Conservation (phyloP, 2,888 invertebrate species). For the Cantharis flavilabris region DNA sequence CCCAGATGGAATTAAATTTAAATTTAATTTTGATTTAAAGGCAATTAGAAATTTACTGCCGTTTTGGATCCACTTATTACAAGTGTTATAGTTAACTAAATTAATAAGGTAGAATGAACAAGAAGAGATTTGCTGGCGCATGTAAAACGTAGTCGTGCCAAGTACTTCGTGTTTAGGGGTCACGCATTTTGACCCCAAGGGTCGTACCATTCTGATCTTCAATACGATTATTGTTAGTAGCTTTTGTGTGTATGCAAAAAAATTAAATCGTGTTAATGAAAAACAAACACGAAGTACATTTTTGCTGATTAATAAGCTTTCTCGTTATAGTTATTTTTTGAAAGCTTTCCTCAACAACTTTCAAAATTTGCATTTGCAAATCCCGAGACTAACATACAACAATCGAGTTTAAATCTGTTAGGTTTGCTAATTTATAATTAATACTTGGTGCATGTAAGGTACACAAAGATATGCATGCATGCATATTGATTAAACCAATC, state of each 20-base stretch:
- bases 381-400: neutral
- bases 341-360: neutral
- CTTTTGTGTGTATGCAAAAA: constrained; percentile 2
- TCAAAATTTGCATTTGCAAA: neutral
- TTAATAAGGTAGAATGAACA: constrained; percentile 21
- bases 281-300: constrained; percentile 4
- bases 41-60: neutral
- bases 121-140: constrained; percentile 24
- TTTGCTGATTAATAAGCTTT: constrained; percentile 7
- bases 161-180: constrained; percentile 35
- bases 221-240: constrained; percentile 1
- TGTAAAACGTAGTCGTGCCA: constrained; percentile 34
- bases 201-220: constrained; percentile 4
- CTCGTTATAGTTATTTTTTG: neutral
- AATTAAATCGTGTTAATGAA: constrained; percentile 3
- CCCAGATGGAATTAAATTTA: neutral
- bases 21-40: neutral
- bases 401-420: neutral
- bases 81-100: neutral
- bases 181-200: constrained; percentile 34
- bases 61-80: neutral
- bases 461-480: neutral
- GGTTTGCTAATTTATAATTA: neutral
- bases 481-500: neutral
- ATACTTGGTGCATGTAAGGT: neutral